These are phyloP conservation scores for Gerris lacustris DNA, from an alignment of 2,888 invertebrate species.

Conservation along the genomic window DNA sequence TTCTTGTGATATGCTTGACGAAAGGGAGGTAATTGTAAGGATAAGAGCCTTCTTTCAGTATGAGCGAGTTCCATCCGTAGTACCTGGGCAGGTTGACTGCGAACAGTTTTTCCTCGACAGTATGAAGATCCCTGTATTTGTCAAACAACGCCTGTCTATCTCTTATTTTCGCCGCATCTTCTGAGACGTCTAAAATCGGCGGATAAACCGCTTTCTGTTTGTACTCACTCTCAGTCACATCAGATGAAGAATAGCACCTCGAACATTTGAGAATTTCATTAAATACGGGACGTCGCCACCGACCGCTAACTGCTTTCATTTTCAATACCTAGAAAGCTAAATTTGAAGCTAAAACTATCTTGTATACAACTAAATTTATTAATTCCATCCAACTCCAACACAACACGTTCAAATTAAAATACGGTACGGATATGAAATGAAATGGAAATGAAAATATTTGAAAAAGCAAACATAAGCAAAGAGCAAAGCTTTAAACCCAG, in stretches of 20 bases:
- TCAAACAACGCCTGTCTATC: conserved; percentile 21
- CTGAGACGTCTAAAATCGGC: conserved; percentile 24
- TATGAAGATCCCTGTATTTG: conserved; percentile 36
- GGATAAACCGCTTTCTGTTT: conserved; percentile 23
- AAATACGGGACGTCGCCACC: not conserved
- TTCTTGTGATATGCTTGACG: conserved; percentile 65
- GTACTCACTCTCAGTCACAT: conserved; percentile 11
- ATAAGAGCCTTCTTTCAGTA: conserved; percentile 46
- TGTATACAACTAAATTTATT: not conserved
- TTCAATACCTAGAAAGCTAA: not conserved
- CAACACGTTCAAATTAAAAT: too few species aligned
- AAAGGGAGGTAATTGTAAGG: conserved; percentile 58
- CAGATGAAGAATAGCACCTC: not conserved
- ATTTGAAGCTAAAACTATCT: not conserved
- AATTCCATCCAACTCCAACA: too few species aligned
- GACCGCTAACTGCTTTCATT: not conserved
- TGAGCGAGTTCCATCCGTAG: conserved; percentile 59
- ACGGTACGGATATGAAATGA: too few species aligned
- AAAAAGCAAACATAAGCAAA: too few species aligned
- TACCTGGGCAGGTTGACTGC: conserved; percentile 70
- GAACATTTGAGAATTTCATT: not conserved
- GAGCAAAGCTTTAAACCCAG: too few species aligned
- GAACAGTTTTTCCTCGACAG: conserved; percentile 73
- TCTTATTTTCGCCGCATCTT: conserved; percentile 19
- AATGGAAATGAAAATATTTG: too few species aligned